Conservation (phyloP, 1,140 invertebrate genomes). For the Drosophila dunni region DNA sequence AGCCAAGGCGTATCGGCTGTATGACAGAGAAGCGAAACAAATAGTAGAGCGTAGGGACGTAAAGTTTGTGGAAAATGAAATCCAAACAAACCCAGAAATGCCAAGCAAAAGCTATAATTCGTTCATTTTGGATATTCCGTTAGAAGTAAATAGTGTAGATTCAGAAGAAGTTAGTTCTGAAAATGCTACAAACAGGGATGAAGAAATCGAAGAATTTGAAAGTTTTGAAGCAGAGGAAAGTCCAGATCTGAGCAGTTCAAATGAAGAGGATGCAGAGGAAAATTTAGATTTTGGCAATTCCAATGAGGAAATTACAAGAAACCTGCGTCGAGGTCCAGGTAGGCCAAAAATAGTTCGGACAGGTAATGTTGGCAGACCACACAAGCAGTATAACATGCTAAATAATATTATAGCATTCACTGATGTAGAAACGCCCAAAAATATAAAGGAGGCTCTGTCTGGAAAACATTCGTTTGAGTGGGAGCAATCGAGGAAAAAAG, state of each 20-base stretch:
- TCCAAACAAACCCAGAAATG: not conserved
- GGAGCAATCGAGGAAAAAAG: constrained; percentile 1
- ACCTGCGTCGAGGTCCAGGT: not conserved
- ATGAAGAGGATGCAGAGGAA: too few relatives aligned
- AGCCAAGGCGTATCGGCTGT: constrained; percentile 10
- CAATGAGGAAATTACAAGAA: not conserved
- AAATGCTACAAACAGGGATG: not conserved
- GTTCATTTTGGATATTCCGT: too few relatives aligned
- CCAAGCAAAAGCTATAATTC: too few relatives aligned
- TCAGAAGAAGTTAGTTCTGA: not conserved
- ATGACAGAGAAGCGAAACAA: not conserved
- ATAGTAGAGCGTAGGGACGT: constrained; percentile 8
- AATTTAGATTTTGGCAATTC: too few relatives aligned
- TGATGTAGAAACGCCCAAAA: not conserved
- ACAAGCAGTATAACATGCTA: not conserved
- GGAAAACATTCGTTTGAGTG: not conserved
- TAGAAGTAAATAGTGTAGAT: not conserved
- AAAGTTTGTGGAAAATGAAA: constrained; percentile 4
- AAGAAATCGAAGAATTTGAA: not conserved
- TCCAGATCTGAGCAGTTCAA: not conserved
- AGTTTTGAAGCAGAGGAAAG: not conserved
- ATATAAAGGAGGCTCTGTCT: not conserved
- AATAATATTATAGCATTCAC: not conserved
- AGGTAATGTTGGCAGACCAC: not conserved
- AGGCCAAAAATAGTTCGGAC: not conserved